Conservation (phyloP, 1,140 invertebrate genomes). For the Lasioglossum baleicum region DNA sequence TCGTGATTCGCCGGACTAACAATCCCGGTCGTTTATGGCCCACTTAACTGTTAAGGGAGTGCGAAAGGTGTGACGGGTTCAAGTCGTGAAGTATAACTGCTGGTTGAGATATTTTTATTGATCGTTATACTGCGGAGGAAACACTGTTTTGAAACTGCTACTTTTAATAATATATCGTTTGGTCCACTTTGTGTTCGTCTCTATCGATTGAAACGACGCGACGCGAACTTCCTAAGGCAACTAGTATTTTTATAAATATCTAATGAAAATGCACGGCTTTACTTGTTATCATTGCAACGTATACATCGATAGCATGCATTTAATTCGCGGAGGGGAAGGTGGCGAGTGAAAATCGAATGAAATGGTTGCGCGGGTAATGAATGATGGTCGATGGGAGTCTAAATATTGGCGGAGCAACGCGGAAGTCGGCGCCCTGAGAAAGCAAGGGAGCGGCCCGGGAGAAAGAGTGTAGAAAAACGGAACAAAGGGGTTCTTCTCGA, state of each 20-base stretch:
- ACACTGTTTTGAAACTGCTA: too few species aligned
- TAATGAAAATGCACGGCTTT: too few species aligned
- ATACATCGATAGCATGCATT: too few species aligned
- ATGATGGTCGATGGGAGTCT: not conserved
- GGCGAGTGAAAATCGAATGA: too few species aligned
- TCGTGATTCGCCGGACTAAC: not conserved
- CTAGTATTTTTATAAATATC: too few species aligned
- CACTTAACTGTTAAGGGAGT: not conserved
- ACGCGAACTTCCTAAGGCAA: too few species aligned
- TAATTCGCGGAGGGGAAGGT: too few species aligned
- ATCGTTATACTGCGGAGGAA: not conserved
- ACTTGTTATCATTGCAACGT: too few species aligned
- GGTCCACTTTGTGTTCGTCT: too few species aligned
- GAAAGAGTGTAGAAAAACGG: constrained; percentile 9
- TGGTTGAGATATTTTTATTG: not conserved
- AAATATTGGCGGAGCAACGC: not conserved
- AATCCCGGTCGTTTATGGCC: not conserved
- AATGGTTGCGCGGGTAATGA: not conserved
- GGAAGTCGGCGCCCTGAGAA: not conserved
- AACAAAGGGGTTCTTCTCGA: constrained; percentile 17
- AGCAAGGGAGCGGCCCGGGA: not conserved
- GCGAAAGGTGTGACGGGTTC: not conserved
- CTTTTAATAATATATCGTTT: too few species aligned
- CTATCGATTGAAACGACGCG: too few species aligned
- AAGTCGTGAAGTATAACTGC: not conserved